phyloP scores from a whole-genome alignment of 1,140 invertebrate species.

The Acromyrmex heyeri region DNA sequence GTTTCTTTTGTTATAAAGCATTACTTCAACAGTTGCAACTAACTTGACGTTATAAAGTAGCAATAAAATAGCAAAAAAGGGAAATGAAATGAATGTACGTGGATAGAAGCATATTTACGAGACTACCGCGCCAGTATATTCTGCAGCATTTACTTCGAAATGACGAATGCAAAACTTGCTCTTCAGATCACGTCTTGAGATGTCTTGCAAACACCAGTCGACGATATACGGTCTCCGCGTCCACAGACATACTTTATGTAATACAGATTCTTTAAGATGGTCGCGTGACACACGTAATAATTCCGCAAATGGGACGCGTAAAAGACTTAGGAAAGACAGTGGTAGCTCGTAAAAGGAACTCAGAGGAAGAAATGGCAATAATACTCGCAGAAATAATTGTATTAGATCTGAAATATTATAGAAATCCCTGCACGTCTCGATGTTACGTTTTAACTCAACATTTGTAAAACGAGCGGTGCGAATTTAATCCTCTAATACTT shows the following conservation, averaged over 20 bases:
- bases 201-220: conserved; percentile 42
- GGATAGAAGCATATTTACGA: conserved; percentile 37
- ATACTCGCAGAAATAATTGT: conserved; percentile 63
- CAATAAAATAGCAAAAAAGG: conserved; percentile 39
- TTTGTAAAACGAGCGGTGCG: conserved; percentile 44
- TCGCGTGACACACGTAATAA: conserved; percentile 61
- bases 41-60: conserved; percentile 1
- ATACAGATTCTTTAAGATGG: conserved; percentile 56
- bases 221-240: conserved; percentile 33
- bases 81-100: conserved; percentile 32
- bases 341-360: conserved; percentile 43
- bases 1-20: not conserved
- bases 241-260: conserved; percentile 43
- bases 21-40: conserved; percentile 5
- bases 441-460: conserved; percentile 64
- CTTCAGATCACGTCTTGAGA: conserved; percentile 55
- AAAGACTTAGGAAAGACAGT: conserved; percentile 13
- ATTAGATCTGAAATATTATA: conserved; percentile 59
- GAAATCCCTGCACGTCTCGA: conserved; percentile 69
- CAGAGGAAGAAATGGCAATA: conserved; percentile 57
- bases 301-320: conserved; percentile 9
- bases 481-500: conserved; percentile 31
- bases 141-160: conserved; percentile 43
- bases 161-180: conserved; percentile 54
- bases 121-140: conserved; percentile 16